phyloP scores from a whole-genome alignment of 2,888 invertebrate species.

The Norana najaformis region DNA sequence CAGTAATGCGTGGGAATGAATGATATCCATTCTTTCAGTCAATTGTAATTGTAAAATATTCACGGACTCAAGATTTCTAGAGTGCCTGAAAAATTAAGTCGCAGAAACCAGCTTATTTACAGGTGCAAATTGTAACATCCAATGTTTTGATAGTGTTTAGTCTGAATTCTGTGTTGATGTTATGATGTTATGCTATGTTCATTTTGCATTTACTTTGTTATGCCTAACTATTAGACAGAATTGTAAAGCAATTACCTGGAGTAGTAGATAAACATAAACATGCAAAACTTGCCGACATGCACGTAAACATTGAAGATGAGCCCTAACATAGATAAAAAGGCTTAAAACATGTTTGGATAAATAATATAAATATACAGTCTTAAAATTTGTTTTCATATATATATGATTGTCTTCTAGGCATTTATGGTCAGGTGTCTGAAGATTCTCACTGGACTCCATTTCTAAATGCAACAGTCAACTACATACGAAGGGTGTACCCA shows the following conservation, averaged over 20 bases:
- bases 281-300: not conserved
- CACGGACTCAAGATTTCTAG: too few relatives aligned
- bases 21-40: too few relatives aligned
- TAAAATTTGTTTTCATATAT: slow-evolving; percentile 1
- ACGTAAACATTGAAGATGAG: not conserved
- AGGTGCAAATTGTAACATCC: too few relatives aligned
- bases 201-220: not conserved
- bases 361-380: not conserved
- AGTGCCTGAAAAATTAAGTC: too few relatives aligned
- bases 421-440: slow-evolving; percentile 53
- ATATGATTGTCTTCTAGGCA: slow-evolving; percentile 46
- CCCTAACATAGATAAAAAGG: not conserved
- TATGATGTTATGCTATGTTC: too few relatives aligned
- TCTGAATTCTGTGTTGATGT: too few relatives aligned
- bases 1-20: too few relatives aligned
- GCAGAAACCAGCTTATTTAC: too few relatives aligned
- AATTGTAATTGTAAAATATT: too few relatives aligned
- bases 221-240: not conserved
- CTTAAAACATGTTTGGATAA: slow-evolving; percentile 7
- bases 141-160: too few relatives aligned
- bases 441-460: slow-evolving; percentile 61
- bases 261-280: not conserved
- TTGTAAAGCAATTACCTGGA: too few relatives aligned
- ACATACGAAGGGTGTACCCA: slow-evolving; percentile 53
- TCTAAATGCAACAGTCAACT: slow-evolving; percentile 55